phyloP scores from a whole-genome alignment of 1,140 invertebrate genomes.

The Zaprionus ornatus region DNA sequence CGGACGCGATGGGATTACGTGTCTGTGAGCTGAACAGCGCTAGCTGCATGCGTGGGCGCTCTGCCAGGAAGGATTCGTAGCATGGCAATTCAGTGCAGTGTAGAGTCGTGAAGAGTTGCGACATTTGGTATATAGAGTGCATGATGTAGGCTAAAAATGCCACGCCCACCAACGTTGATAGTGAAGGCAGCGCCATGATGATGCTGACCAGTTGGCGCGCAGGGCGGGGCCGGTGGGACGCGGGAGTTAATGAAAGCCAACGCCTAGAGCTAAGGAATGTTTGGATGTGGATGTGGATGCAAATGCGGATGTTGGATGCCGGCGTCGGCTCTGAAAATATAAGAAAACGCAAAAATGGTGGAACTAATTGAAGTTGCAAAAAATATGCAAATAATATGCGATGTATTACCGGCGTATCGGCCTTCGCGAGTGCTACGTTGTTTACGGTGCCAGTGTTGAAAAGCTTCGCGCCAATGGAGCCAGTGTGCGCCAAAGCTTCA shows the following conservation, averaged over 20 bases:
- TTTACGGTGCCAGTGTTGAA: slow-evolving; percentile 19
- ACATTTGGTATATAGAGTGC: slow-evolving; percentile 90
- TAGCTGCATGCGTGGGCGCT: slow-evolving; percentile 86
- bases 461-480: neutral
- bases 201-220: neutral
- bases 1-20: slow-evolving; percentile 83
- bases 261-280: neutral
- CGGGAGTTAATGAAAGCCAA: neutral
- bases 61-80: slow-evolving; percentile 86
- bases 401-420: slow-evolving; percentile 33
- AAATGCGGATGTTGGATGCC: neutral
- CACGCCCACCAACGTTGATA: slow-evolving; percentile 85
- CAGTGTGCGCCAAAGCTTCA: neutral
- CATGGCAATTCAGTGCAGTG: slow-evolving; percentile 87
- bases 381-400: slow-evolving; percentile 11
- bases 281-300: slow-evolving; percentile 5
- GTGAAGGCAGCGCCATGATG: slow-evolving; percentile 72
- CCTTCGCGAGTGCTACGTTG: neutral
- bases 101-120: slow-evolving; percentile 89
- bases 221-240: neutral
- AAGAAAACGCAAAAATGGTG: neutral
- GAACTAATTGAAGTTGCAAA: slow-evolving; percentile 9
- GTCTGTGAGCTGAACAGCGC: slow-evolving; percentile 86
- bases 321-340: neutral
- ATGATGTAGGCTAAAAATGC: slow-evolving; percentile 89